Base-by-base conservation (phyloP, 2,888 invertebrate genomes). In the Tenthredo mesomela region DNA sequence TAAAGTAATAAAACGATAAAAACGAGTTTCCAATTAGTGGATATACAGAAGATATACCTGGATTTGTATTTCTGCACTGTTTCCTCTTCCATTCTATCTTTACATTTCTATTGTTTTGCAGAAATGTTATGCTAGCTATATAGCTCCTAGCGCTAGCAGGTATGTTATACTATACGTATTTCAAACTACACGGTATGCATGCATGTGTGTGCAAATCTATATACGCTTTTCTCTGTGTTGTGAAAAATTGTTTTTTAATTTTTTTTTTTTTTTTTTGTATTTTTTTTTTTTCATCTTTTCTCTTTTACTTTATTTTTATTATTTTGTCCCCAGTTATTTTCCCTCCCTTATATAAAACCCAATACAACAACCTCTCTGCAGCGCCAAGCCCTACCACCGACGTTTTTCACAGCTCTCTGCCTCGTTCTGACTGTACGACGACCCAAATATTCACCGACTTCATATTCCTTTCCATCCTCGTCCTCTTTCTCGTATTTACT, bases 351-450 rank as follows among this genome's bases (percentile, higher is more conserved):
- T 21, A 33, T 18, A 67, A 67, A 33, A 29, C 33, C 67, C 18
- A 15, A 67, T 67, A 67, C 67, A 67, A 67, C 67, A 67, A 67
- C 67, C 67, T 61, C 10, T 61, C 61, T 61, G 33, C n/a, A n/a
- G n/a, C n/a, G n/a, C 67, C 67, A 67, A 33, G 67, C 67, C 67
- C 67, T 33, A 67, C 67, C 29, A 33, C 12, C 33, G 6, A 29
- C 67, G 67, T 67, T 67, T 67, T 67, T 67, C 67, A 67, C 67
- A 67, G 33, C 67, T 67, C 67, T 29, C 33, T 33, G 67, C 29
- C 67, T 67, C 33, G 67, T 29, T 67, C 18, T 58, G 33, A 37
- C 37, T 0, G n/a, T n/a, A 61, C 21, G 67, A 67, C 67, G 33
- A 33, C 18, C 67, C 67, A 67, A 61, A 33, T 33, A 67, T 67